A percentile compares a stretch with the other conserved stretches of the same genome.
Conservation (phyloP, 2,797 vertebrate species). For the Paramormyrops hopkinsi region DNA sequence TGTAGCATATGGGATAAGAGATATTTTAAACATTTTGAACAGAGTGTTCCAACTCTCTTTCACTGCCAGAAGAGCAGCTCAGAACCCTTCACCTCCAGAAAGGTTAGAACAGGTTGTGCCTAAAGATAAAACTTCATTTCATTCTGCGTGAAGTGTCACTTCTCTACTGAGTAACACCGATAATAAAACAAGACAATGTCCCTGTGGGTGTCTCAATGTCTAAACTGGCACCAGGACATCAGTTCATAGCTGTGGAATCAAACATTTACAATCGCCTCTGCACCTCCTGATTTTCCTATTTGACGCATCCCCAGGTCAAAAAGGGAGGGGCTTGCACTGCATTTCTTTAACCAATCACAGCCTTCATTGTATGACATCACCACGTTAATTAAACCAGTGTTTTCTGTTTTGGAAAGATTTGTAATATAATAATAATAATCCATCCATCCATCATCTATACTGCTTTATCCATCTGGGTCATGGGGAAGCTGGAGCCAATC, state of each 20-base stretch:
- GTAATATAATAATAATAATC: neutral
- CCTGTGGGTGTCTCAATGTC: neutral
- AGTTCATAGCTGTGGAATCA: constrained; percentile 30
- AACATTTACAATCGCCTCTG: neutral
- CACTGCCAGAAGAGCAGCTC: neutral
- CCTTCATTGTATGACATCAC: neutral
- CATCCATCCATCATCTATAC: too few relatives aligned
- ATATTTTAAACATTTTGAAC: neutral
- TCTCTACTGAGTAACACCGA: constrained; percentile 10
- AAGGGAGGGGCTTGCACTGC: neutral
- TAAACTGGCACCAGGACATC: constrained; percentile 18
- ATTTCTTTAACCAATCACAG: neutral
- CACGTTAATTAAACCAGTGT: neutral
- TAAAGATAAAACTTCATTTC: constrained; percentile 41
- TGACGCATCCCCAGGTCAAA: neutral
- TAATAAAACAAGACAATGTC: constrained; percentile 37
- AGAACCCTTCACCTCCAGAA: constrained; percentile 9
- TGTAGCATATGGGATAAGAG: neutral
- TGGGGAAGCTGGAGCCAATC: too few relatives aligned
- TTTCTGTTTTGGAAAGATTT: neutral
- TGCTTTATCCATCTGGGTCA: too few relatives aligned
- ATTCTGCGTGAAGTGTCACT: constrained; percentile 23
- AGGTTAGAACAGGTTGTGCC: neutral
- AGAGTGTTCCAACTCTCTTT: neutral
- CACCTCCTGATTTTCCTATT: neutral